Evolutionary conservation across 2,797 vertebrate genomes (phyloP).

Genomic region (Esox masquinongy): DNA sequence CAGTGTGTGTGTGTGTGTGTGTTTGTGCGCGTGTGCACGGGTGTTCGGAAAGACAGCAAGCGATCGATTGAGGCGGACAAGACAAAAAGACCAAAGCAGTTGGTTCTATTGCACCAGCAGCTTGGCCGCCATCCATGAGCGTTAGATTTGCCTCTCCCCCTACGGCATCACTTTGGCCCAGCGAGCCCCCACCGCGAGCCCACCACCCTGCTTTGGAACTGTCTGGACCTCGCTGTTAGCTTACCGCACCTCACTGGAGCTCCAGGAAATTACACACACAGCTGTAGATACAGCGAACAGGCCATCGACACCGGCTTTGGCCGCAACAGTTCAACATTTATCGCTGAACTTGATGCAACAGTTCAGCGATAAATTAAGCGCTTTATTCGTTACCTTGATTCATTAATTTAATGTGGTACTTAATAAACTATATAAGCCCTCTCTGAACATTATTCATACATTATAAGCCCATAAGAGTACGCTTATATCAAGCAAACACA

Average conservation of each 20-base stretch:
- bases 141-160: constrained; percentile 52
- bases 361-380: neutral
- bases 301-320: constrained; percentile 35
- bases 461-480: neutral
- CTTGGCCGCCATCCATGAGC: neutral
- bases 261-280: neutral
- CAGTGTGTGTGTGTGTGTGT: neutral
- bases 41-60: constrained; percentile 11
- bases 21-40: neutral
- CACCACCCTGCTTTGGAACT: constrained; percentile 47
- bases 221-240: constrained; percentile 34
- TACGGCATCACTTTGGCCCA: constrained; percentile 51
- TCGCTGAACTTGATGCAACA: no score
- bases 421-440: neutral
- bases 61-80: constrained; percentile 13
- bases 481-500: neutral
- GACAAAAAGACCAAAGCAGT: constrained; percentile 25
- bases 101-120: constrained; percentile 22
- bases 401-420: neutral
- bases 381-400: neutral
- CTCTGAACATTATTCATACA: neutral
- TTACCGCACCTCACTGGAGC: constrained; percentile 35
- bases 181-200: constrained; percentile 45
- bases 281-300: constrained; percentile 10
- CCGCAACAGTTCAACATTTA: no score